Evolutionary conservation across 2,113 vertebrate species (phyloP).

Genomic region (Tympanuchus pallidicinctus): DNA sequence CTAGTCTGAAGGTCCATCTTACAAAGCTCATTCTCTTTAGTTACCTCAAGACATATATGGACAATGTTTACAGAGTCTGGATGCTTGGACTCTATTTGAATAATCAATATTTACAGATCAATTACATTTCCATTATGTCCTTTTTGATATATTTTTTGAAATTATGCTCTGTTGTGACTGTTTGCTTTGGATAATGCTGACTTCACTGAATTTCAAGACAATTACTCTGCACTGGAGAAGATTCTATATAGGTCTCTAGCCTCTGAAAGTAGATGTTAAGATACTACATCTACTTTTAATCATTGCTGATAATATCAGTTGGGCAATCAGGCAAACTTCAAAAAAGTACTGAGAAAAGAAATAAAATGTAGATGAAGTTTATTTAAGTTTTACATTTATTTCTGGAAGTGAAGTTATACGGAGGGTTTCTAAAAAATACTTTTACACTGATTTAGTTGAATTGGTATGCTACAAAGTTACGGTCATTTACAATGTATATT

Average conservation of each 20-base stretch:
- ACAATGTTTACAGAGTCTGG: not conserved
- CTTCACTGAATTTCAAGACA: not conserved
- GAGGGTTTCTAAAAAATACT: not conserved
- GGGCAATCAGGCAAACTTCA: not conserved
- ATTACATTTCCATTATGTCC: not conserved
- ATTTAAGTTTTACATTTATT: not conserved
- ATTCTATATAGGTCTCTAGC: not conserved
- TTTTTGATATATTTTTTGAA: not conserved
- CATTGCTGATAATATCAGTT: not conserved
- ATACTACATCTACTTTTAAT: not conserved
- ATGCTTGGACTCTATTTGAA: too few relatives aligned
- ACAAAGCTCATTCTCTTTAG: not conserved
- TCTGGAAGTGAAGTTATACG: not conserved
- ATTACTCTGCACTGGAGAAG: not conserved
- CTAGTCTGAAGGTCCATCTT: not conserved
- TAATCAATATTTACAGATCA: not conserved
- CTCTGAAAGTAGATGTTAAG: not conserved
- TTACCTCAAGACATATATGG: not conserved
- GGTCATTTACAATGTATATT: not conserved
- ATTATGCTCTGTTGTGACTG: fast-evolving
- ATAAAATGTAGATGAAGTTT: not conserved
- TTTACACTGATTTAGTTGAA: not conserved
- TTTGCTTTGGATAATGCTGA: not conserved
- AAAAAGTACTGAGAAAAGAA: not conserved
- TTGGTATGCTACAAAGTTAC: not conserved